These are phyloP conservation scores for Bombus confusus DNA, from an alignment of 1,140 invertebrate genomes.

Conservation along the genomic window DNA sequence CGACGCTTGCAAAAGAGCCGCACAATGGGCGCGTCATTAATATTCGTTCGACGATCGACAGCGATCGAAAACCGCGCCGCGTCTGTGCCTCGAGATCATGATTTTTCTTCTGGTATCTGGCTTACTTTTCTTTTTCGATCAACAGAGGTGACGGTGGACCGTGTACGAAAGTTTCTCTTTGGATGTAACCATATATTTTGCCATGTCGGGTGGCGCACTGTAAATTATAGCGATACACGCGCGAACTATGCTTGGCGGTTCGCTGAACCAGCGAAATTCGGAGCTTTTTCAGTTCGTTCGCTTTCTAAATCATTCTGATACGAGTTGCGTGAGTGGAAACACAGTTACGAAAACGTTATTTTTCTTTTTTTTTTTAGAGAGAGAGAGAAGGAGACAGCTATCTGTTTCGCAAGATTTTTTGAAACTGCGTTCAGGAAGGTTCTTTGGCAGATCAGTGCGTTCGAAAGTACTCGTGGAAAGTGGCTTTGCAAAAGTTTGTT, in stretches of 20 bases:
- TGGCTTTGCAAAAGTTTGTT: too few species aligned
- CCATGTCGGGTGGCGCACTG: background rate
- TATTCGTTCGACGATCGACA: conserved; percentile 32
- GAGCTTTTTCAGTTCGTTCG: too few species aligned
- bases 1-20: conserved; percentile 32
- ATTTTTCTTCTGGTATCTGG: background rate
- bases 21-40: conserved; percentile 22
- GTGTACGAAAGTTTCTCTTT: background rate
- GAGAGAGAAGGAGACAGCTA: background rate
- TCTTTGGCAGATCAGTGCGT: too few species aligned
- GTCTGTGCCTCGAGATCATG: too few species aligned
- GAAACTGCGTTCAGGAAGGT: background rate
- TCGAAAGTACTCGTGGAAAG: too few species aligned
- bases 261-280: too few species aligned
- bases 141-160: background rate
- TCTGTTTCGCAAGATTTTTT: background rate
- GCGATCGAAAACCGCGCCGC: conserved; percentile 4
- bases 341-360: too few species aligned
- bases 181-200: background rate
- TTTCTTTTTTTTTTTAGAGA: too few species aligned
- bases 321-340: too few species aligned
- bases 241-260: background rate
- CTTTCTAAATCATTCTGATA: too few species aligned
- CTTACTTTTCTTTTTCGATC: background rate
- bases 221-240: background rate